Evolutionary conservation across 2,888 invertebrate species (phyloP).

Genomic region (Gandaritis pyraliata): DNA sequence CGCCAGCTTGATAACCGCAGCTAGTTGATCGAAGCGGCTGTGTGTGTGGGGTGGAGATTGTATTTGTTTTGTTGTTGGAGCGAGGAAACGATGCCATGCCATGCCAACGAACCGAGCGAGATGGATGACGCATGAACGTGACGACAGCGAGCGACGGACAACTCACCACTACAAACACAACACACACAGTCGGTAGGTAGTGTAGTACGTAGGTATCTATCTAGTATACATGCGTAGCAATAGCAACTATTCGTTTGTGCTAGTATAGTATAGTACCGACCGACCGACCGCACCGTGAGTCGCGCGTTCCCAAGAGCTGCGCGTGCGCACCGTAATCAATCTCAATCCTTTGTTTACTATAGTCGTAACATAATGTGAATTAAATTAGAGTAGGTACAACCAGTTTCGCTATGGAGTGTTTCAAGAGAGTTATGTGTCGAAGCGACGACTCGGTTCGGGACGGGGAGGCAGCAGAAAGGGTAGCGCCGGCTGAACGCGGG

Average conservation of each 20-base stretch:
- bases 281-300: conserved; percentile 23
- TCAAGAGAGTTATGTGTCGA: conserved; percentile 55
- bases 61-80: not conserved
- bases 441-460: conserved; percentile 37
- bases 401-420: conserved; percentile 59
- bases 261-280: not conserved
- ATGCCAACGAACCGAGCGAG: conserved; percentile 11
- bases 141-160: conserved; percentile 1
- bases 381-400: not conserved
- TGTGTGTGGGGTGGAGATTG: too few species aligned
- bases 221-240: too few species aligned
- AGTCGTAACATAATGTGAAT: conserved; percentile 2
- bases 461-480: conserved; percentile 25
- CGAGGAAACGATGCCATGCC: conserved; percentile 2
- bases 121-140: too few species aligned
- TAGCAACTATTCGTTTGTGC: too few species aligned
- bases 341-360: conserved; percentile 49
- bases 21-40: too few species aligned
- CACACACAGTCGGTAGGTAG: not conserved
- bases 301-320: conserved; percentile 39
- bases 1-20: not conserved
- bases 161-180: not conserved
- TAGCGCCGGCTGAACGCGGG: conserved; percentile 17
- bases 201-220: too few species aligned
- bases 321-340: conserved; percentile 39